A percentile compares a stretch with the other conserved stretches of the same genome.
Conservation (phyloP, 2,113 vertebrate species). For the Lichenostomus cassidix region DNA sequence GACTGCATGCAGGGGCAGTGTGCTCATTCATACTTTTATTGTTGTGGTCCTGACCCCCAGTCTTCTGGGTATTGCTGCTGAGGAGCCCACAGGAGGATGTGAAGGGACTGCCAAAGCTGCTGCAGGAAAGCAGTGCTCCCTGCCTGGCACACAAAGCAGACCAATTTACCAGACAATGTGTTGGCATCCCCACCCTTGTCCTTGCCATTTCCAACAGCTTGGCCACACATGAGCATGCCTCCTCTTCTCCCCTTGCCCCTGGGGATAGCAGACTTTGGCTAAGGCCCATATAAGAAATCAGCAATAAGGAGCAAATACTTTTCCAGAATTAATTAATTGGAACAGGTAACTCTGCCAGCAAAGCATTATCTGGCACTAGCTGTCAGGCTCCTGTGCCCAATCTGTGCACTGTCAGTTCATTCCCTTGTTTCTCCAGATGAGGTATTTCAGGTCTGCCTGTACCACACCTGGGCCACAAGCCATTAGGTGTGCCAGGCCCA, state of each 20-base stretch:
- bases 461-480: background rate
- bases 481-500: background rate
- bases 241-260: background rate
- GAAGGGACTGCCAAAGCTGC: background rate
- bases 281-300: background rate
- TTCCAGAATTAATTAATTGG: background rate
- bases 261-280: background rate
- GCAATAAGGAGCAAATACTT: background rate
- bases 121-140: background rate
- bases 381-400: background rate
- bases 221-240: background rate
- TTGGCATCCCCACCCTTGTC: background rate
- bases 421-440: background rate
- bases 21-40: background rate
- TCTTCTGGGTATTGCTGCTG: background rate
- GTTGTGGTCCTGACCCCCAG: background rate
- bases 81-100: background rate
- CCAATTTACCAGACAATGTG: rapidly evolving
- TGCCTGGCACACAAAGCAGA: background rate
- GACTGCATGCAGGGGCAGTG: background rate
- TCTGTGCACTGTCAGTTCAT: background rate
- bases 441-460: background rate
- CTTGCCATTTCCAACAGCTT: background rate
- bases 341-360: background rate
- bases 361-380: background rate